These are phyloP conservation scores for Sibirionetta formosa DNA, from an alignment of 2,797 vertebrate species.

Conservation along the genomic window DNA sequence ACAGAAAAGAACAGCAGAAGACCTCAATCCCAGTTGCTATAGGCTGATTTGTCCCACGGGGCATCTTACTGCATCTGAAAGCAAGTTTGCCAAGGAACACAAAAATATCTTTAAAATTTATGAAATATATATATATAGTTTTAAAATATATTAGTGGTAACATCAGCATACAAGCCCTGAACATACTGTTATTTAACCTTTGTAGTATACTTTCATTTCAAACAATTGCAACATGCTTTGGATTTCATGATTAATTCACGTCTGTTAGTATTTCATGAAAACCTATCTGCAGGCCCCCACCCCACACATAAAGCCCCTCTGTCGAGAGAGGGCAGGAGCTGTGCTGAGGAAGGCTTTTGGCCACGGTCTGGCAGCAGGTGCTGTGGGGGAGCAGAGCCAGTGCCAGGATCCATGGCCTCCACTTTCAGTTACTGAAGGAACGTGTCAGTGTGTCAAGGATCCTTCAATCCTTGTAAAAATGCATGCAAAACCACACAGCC, in stretches of 20 bases:
- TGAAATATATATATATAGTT: not conserved
- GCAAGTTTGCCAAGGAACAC: not conserved
- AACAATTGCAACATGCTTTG: not conserved
- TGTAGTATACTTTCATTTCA: not conserved
- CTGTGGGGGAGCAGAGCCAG: not conserved
- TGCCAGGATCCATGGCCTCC: not conserved
- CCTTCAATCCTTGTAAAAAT: not conserved
- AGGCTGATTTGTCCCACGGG: not conserved
- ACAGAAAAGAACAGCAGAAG: not conserved
- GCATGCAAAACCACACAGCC: not conserved
- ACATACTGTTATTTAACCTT: not conserved
- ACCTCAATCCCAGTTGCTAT: not conserved
- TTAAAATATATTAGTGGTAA: not conserved
- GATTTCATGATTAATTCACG: not conserved
- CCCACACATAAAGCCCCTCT: not conserved
- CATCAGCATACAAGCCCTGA: not conserved
- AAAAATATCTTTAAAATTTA: not conserved
- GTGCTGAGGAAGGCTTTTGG: not conserved
- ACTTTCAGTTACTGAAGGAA: not conserved
- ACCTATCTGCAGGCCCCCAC: not conserved
- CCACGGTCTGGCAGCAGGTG: no score
- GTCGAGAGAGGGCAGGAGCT: not conserved
- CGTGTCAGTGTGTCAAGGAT: not conserved
- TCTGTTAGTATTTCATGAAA: not conserved
- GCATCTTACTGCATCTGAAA: not conserved